Conservation (phyloP, 2,888 invertebrate genomes). For the Pheosia tremula region DNA sequence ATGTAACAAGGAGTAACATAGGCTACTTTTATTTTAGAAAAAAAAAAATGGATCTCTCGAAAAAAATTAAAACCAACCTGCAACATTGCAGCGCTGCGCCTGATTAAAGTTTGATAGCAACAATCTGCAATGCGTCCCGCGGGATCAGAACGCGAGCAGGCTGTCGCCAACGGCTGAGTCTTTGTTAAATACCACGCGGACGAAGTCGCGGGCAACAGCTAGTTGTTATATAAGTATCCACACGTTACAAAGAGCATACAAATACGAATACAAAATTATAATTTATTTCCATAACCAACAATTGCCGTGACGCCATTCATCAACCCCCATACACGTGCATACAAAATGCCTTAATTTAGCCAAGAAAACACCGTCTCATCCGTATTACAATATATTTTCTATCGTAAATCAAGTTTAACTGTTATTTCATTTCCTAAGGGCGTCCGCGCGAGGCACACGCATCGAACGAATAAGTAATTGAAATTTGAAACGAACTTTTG, state of each 20-base stretch:
- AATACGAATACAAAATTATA: constrained; percentile 6
- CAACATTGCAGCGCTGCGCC: too few relatives aligned
- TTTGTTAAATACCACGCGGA: too few relatives aligned
- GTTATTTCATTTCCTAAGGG: constrained; percentile 82
- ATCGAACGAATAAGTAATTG: constrained; percentile 83
- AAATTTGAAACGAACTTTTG: constrained; percentile 83
- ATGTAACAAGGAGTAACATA: too few relatives aligned
- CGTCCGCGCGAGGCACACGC: constrained; percentile 74
- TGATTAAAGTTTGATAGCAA: too few relatives aligned
- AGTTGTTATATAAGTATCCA: too few relatives aligned
- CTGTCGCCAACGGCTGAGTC: too few relatives aligned
- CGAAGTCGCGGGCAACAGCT: too few relatives aligned
- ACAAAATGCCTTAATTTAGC: constrained; percentile 66
- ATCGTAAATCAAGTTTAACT: constrained; percentile 82
- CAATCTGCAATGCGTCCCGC: too few relatives aligned
- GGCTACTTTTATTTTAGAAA: too few relatives aligned
- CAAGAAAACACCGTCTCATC: constrained; percentile 80
- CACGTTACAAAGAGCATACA: background rate
- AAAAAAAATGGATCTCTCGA: too few relatives aligned
- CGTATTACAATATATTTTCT: constrained; percentile 78
- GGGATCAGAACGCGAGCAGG: too few relatives aligned
- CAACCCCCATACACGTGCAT: constrained; percentile 61
- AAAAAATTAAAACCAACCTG: too few relatives aligned
- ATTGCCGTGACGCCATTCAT: constrained; percentile 46
- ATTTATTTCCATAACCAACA: constrained; percentile 26